Evolutionary conservation across 2,113 vertebrate species (phyloP), one percentile per base, ranked within the genome.

Genomic region (Gnathonemus longibarbis): DNA sequence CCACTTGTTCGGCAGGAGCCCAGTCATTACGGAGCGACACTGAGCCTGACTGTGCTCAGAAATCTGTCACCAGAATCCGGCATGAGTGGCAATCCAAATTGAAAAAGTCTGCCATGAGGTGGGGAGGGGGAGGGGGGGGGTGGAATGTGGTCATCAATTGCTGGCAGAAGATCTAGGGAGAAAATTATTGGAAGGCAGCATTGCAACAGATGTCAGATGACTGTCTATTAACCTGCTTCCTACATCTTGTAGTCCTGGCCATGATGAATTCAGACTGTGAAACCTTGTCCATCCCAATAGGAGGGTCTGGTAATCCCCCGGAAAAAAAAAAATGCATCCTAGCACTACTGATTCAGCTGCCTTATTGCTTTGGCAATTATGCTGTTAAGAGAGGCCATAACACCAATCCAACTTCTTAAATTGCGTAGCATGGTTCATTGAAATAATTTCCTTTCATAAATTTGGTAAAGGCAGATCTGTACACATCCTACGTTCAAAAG

Each of bases 161-260:
- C 94, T 96, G 96, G 96, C 95, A 96, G 93, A 91, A 92, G 94
- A 95, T 95, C 92, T 93, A 95, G 95, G 94, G 92, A 94, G 91
- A 94, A 95, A 95, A 96, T 96, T 95, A 96, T 96, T 96, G 95
- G 95, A 96, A 89, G 93, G 93, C 94, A 95, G 95, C 94, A 94
- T 93, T 94, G 95, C 92, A 93, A 95, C 95, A 96, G 96, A 96
- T 96, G 96, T 95, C 95, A 96, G 96, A 96, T 96, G 95, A 96
- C 94, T 95, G 95, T 96, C 95, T 95, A 96, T 96, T 96, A 96
- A 96, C 96, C 95, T 96, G 95, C 94, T 95, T 95, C 94, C 94
- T 94, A 95, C 94, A 94, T 95, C 94, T 95, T 93, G 90, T 94
- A 94, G 93, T 93, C 93, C 92, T 84, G 94, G 94, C 94, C 90